Base-by-base conservation (phyloP, 2,888 invertebrate species). In the Coleophora deauratella region DNA sequence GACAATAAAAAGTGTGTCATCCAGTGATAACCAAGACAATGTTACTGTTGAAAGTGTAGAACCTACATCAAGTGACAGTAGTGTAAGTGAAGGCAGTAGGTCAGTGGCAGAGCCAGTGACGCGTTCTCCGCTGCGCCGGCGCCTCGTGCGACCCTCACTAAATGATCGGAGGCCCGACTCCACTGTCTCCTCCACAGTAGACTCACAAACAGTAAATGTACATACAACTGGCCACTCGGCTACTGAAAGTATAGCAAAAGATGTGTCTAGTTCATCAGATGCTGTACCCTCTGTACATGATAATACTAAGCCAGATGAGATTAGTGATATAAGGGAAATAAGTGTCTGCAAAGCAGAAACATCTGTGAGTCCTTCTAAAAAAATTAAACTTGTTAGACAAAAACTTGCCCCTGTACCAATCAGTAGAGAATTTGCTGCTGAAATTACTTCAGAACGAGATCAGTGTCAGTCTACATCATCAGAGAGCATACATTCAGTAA, bases 321-420 rank as follows among this genome's bases (percentile, higher is more conserved):
- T 72, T 76, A 79, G 73, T 69, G 75, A 71, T 70, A 56, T 80
- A 72, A 80, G 73, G 70, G 82, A 80, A 70, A 66, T 78, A 62
- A 82, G 73, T 75, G 67, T 82, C 71, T 81, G 82, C 74, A 77
- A 80, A 79, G 81, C 84, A 70, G 85, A 85, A 69, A 77, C 80
- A 41, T 80, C 82, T 42, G 59, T 71, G 49, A 72, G 70, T 73
- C 67, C 81, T 57, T 61, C 68, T 59, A 84, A 77, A 64, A 85
- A 76, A 75, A 81, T 85, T 59, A 85, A 78, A 64, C 74, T 85
- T 54, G 69, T 78, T 62, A 78, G 84, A 66, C 79, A 78, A 67
- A 82, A 77, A 74, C 43, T 56, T 55, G 55, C 54, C 51, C 55
- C 72, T 46, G 62, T 63, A 51, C 50, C 54, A 51, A 61, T 58